Evolutionary conservation across 1,140 invertebrate species (phyloP).

Genomic region (Saccostrea echinata): DNA sequence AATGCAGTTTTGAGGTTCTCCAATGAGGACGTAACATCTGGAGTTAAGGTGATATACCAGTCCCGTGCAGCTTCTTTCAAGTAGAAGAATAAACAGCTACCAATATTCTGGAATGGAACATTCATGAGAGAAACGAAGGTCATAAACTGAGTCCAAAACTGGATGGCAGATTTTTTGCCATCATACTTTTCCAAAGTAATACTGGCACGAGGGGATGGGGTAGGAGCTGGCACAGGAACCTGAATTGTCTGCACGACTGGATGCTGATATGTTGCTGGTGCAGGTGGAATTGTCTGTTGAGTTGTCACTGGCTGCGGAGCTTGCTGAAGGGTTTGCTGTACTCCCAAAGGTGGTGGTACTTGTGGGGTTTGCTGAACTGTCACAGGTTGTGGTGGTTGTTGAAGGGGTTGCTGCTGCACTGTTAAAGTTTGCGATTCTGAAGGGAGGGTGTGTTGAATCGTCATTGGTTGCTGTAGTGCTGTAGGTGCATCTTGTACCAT

Average conservation of each 20-base stretch:
- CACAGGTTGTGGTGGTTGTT: too few relatives aligned
- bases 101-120: neutral
- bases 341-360: too few relatives aligned
- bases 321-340: neutral
- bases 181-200: neutral
- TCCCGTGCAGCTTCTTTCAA: conserved; percentile 13
- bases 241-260: neutral
- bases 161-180: neutral
- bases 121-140: conserved; percentile 17
- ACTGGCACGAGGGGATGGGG: neutral
- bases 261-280: neutral
- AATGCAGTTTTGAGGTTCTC: neutral
- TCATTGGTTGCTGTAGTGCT: too few relatives aligned
- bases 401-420: too few relatives aligned
- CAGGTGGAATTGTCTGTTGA: neutral
- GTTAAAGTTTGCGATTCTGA: too few relatives aligned
- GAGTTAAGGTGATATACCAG: neutral
- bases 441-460: too few relatives aligned
- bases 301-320: neutral
- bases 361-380: too few relatives aligned
- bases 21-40: neutral
- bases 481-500: neutral
- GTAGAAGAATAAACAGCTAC: neutral
- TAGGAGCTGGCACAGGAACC: neutral
- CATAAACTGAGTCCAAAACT: conserved; percentile 39